Base-by-base conservation (phyloP, 2,113 vertebrate genomes). In the Calidris pygmaea region DNA sequence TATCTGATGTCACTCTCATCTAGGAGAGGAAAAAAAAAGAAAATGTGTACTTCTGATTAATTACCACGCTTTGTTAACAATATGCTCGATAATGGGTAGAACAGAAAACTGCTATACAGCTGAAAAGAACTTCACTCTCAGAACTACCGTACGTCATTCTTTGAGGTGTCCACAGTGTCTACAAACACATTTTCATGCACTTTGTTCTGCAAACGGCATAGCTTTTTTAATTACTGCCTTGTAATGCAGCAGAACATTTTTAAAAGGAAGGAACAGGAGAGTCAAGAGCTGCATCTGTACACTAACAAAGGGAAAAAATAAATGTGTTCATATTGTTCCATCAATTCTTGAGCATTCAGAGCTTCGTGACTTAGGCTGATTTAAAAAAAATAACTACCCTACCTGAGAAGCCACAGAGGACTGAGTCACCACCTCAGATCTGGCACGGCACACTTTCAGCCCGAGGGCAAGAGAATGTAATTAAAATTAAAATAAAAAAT, bases 1-100 rank as follows among this genome's bases (percentile, higher is more conserved):
- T 99, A 85, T 99, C 99, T 2, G 99, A 99, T 5, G 98, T 99
- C 35, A 92, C 90, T 86, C 99, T 98, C 92, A 99, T 99, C 99
- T 99, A 73, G 55, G 55, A 92, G 68, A 27, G 27, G 11, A 12
- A 13, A 32, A 45, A 43, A n/a, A 37, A 58, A 2, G 8, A 52
- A 65, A 47, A 32, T 1, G 3, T 15, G 0, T 37, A 26, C 4
- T 53, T 41, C 21, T 45, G 32, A n/a, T 59, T 17, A 17, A 55
- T n/a, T 8, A 45, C 10, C 22, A 23, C 60, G 26, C 39, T 68
- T 79, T 63, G 32, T 71, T 85, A 59, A 15, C 72, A 43, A 0
- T 3, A 6, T 4, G 16, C 59, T 34, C 35, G 65, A 30, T 47
- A 45, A 26, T 1, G 35, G 14, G 29, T 14, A n/a, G 52, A 66